Base-by-base conservation (phyloP, 2,888 invertebrate genomes). In the Gryllus longicercus region DNA sequence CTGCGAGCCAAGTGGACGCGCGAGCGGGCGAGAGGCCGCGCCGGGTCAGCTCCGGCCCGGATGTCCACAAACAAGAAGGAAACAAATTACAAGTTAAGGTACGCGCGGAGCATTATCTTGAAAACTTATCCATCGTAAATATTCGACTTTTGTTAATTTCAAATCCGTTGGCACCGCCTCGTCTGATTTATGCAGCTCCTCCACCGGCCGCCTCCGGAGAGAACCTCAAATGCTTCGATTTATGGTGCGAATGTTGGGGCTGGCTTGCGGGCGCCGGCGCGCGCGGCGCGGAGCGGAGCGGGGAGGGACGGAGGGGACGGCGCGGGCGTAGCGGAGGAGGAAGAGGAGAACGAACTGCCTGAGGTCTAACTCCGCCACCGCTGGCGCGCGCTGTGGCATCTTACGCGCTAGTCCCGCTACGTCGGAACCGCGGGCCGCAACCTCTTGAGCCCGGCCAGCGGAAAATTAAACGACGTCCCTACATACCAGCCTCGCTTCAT, bases 61-160 rank as follows among this genome's bases (percentile, higher is more conserved):
- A 63, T 63, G 63, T 63, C 63, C 63, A 63, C 63, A 63, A 63
- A 63, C 63, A 63, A 63, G 63, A 14, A 63, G 63, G 63, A 63
- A 63, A 63, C 63, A 63, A 63, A 63, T 63, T 63, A 63, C 63
- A 63, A 63, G 63, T 63, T 63, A 63, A 63, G 63, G 63, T 63
- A 63, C 63, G 63, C 63, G 63, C n/a, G 63, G n/a, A 63, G 63
- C 63, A 63, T 63, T 63, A 63, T 63, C 63, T 63, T 63, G 63
- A 63, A 63, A 63, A 63, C 63, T 63, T 63, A 63, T 63, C 63
- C 63, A n/a, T 63, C 63, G 63, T 63, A 63, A 63, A 63, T 63
- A 63, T 63, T 63, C 63, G 63, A 63, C 63, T 63, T 63, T 63
- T 63, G 63, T 63, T 63, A 63, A 63, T 63, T 63, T 63, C 63